Base-by-base conservation (phyloP, 1,140 invertebrate genomes). In the Caenorhabditis brenneri region DNA sequence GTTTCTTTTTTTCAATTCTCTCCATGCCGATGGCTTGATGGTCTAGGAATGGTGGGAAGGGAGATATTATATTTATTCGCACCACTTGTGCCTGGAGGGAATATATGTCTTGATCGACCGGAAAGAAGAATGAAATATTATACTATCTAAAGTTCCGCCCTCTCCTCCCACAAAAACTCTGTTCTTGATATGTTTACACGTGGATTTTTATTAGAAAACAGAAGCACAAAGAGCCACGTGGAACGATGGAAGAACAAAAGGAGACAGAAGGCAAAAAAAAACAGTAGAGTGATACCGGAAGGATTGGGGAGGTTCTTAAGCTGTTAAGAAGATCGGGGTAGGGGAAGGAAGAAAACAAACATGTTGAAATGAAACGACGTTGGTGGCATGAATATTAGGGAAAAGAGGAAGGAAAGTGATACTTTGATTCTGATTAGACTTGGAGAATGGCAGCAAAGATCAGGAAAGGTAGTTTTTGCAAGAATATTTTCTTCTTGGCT, bases 41-140 rank as follows among this genome's bases (percentile, higher is more conserved):
- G 22, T 55, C 53, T 55, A 55, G 53, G 12, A 42, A 42, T 6
- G 39, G n/a, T n/a, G n/a, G n/a, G n/a, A n/a, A 42, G 9, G 19
- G 31, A 16, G 58, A 65, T 65, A 65, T 65, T 31, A 65, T 65
- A 65, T 65, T 65, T 33, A 65, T 65, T 65, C 31, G 24, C 53
- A 55, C 53, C 53, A 55, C 53, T 29, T 24, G 53, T 29, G 22
- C 22, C n/a, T n/a, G n/a, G n/a, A n/a, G n/a, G n/a, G n/a, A n/a
- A n/a, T n/a, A n/a, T n/a, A n/a, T n/a, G n/a, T n/a, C n/a, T n/a
- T n/a, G n/a, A n/a, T n/a, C n/a, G n/a, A n/a, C 10, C 19, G 3
- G 10, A 51, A 15, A 55, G 27, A n/a, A n/a, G 49, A 29, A 58
- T 58, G n/a, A 51, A 51, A 55, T 55, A 55, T 29, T 29, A 55